Base-by-base conservation (phyloP, 2,888 invertebrate species). In the Tetragonisca angustula region DNA sequence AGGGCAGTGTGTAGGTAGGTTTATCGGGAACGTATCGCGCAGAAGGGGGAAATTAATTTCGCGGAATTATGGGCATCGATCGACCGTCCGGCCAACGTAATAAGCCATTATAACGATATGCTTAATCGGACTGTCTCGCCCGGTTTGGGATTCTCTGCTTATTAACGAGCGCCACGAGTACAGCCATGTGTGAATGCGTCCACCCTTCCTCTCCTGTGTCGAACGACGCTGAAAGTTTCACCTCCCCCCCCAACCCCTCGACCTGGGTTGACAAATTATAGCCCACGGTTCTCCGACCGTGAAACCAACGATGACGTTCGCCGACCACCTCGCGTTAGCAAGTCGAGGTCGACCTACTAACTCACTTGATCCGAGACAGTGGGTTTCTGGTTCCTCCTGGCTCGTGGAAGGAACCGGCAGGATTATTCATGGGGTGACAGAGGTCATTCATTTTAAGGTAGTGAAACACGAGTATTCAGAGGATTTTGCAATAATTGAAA, bases 261-360 rank as follows among this genome's bases (percentile, higher is more conserved):
- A n/a, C n/a, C n/a, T n/a, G n/a, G n/a, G 79, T 75, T 89, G 89
- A 90, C 89, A 89, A 89, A 90, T 90, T 87, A 87, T 89, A 74
- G 79, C 83, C 69, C 64, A 82, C 59, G 82, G 88, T 90, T 87
- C 84, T 79, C 85, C 86, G 65, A 72, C 67, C 79, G 67, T 70
- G 81, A 67, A 86, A 84, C 74, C 71, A 19, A 43, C n/a, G 67
- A 59, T 77, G 80, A 83, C 74, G 78, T 64, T 24, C 13, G 49
- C 11, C 59, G 61, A 4, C 61, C 11, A n/a, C 49, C 43, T 43
- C 43, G 43, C 43, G 43, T 43, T 43, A 43, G 9, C 43, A 43
- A 50, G 13, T 43, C 49, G 43, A 74, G 79, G 71, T 70, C 78
- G 83, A 27, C 32, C 69, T 24, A 32, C 56, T 13, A 43, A 78